Conservation (phyloP, 1,140 invertebrate genomes). For the Scaptomyza pallida region DNA sequence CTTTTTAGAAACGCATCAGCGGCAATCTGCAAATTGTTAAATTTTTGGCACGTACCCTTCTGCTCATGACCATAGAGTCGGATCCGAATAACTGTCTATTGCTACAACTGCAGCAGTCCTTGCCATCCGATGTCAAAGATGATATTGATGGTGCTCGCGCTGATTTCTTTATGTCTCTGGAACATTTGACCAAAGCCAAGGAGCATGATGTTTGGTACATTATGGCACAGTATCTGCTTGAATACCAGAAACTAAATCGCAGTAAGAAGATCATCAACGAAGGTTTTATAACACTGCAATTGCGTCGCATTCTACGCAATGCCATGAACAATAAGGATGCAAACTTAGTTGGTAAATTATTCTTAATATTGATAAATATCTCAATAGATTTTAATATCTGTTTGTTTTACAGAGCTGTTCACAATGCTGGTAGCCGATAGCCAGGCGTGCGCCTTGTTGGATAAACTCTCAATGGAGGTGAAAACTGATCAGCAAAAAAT, state of each 20-base stretch:
- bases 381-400: not conserved
- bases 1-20: constrained; percentile 44
- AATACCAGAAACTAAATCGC: constrained; percentile 64
- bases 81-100: constrained; percentile 58
- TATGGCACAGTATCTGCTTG: constrained; percentile 72
- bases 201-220: constrained; percentile 74
- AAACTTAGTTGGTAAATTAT: constrained; percentile 62
- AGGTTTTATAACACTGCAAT: constrained; percentile 70
- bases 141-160: constrained; percentile 64
- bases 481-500: constrained; percentile 76
- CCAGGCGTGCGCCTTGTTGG: constrained; percentile 50
- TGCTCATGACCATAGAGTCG: constrained; percentile 62
- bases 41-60: constrained; percentile 66
- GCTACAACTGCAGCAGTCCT: constrained; percentile 41
- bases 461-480: constrained; percentile 64
- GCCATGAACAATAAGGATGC: constrained; percentile 65
- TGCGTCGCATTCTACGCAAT: constrained; percentile 69
- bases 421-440: constrained; percentile 64
- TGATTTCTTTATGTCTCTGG: constrained; percentile 74
- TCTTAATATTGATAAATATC: not conserved
- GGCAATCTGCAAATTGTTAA: constrained; percentile 63
- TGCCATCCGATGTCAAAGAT: constrained; percentile 40
- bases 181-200: constrained; percentile 73
- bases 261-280: constrained; percentile 66
- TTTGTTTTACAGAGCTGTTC: constrained; percentile 54